Base-by-base conservation (phyloP, 2,797 vertebrate species). In the Sphenodon punctatus region DNA sequence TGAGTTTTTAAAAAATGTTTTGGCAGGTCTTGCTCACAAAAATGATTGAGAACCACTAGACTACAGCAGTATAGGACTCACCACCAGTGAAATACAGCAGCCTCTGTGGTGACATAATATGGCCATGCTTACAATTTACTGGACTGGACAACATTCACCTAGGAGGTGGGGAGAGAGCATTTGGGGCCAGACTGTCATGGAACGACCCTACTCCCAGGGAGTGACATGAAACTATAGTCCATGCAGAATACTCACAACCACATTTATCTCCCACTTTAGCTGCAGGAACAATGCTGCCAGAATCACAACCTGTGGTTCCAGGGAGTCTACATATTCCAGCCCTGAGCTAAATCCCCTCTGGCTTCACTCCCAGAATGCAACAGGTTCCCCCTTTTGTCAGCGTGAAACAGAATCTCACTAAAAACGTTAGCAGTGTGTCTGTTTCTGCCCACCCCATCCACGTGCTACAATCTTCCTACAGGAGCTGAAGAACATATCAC, bases 391-490 rank as follows among this genome's bases (percentile, higher is more conserved):
- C 55, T 22, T 17, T 32, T 4, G 11, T 27, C 34, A 16, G 23
- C 4, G 22, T 41, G n/a, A 39, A 39, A 61, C 7, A 41, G 27
- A 73, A 41, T 32, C 20, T 36, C n/a, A 22, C 30, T 38, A 34
- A 22, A 39, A 30, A 30, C 20, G 20, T 20, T 16, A 66, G 13
- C 32, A 46, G 34, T 15, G 5, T 42, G 34, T 43, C 19, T 38
- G 30, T 22, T 27, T 16, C n/a, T 22, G n/a, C 14, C 51, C 38
- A 55, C 19, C 38, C 10, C 55, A 8, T 6, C 14, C 63, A 14
- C 4, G 11, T 41, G 74, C 0, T 0, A 80, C 72, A 82, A 72
- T 0, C 0, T 53, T 65, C 45, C 67, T 11, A 0, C 0, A 0
- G 38, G 55, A n/a, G 60, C 86, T 20, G 61, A 77, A 59, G 48